phyloP scores from a whole-genome alignment of 2,888 invertebrate genomes.

The Acleris emargana region DNA sequence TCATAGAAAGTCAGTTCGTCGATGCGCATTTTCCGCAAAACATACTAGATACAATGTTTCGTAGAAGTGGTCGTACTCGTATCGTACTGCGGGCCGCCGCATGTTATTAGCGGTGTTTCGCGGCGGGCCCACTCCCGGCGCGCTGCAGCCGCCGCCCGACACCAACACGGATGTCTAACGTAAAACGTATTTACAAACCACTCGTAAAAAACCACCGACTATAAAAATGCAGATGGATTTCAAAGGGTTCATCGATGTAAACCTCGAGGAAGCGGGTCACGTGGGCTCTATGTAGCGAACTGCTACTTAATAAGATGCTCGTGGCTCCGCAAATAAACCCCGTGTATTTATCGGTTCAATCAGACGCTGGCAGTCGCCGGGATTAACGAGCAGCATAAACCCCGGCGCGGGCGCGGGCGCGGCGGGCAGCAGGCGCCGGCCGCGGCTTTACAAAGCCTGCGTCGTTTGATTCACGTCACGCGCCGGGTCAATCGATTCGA shows the following conservation, averaged over 20 bases:
- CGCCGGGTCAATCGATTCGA: conserved; percentile 1
- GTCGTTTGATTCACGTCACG: too few relatives aligned
- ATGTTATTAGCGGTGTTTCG: not conserved
- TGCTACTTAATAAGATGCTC: conserved; percentile 27
- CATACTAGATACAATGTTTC: not conserved
- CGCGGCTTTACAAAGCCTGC: not conserved
- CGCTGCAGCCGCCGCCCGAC: not conserved
- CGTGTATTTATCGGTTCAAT: conserved; percentile 22
- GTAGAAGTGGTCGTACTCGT: not conserved
- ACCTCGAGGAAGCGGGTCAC: conserved; percentile 7
- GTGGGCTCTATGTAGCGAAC: conserved; percentile 13
- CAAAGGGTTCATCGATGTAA: conserved; percentile 13
- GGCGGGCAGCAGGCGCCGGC: conserved; percentile 12
- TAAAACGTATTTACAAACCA: conserved; percentile 34
- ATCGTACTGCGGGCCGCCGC: not conserved
- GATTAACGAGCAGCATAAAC: conserved; percentile 29
- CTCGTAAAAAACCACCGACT: conserved; percentile 17
- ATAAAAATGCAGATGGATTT: conserved; percentile 13
- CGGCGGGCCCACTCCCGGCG: conserved; percentile 5
- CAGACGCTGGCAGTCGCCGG: conserved; percentile 19
- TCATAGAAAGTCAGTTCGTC: too few relatives aligned
- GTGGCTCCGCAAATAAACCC: conserved; percentile 25
- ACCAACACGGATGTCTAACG: conserved; percentile 16
- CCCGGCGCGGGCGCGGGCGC: conserved; percentile 4
- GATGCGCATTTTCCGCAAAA: not conserved